phyloP scores from a whole-genome alignment of 30 jellyfish, hydroid and myxozoan genomes.

The Chironex yamaguchii region DNA sequence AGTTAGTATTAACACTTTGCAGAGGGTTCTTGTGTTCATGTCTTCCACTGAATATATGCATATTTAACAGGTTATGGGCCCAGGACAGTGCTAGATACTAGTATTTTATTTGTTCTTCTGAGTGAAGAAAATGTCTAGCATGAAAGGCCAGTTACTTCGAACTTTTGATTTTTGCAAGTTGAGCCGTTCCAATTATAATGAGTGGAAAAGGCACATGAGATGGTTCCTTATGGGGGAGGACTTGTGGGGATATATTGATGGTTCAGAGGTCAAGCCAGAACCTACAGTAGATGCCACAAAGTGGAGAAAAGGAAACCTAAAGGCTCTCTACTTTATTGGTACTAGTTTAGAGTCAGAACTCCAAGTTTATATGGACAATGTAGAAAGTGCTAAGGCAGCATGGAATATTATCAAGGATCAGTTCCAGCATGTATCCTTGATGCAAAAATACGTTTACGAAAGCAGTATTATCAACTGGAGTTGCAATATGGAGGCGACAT shows the following conservation, averaged over 20 bases:
- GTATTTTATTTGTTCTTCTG: no score
- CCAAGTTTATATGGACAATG: constrained; percentile 29
- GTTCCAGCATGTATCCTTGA: constrained; percentile 48
- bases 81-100: no score
- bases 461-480: constrained; percentile 50
- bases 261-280: constrained; percentile 59
- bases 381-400: constrained; percentile 25
- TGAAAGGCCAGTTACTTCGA: not conserved
- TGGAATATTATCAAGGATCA: constrained; percentile 29
- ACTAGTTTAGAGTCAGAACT: constrained; percentile 23
- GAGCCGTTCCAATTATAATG: constrained; percentile 26
- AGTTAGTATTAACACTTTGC: no score
- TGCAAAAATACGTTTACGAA: constrained; percentile 30
- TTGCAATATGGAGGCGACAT: constrained; percentile 38
- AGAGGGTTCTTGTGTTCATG: no score
- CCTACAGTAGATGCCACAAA: not conserved
- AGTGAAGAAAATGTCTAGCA: no score
- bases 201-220: constrained; percentile 54
- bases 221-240: constrained; percentile 57
- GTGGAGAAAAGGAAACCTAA: constrained; percentile 52
- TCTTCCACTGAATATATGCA: no score
- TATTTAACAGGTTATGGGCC: no score
- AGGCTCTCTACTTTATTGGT: constrained; percentile 25
- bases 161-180: constrained; percentile 38
- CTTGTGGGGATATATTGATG: constrained; percentile 59